Conservation (phyloP, 2,797 vertebrate genomes). For the Graptemys geographica region DNA sequence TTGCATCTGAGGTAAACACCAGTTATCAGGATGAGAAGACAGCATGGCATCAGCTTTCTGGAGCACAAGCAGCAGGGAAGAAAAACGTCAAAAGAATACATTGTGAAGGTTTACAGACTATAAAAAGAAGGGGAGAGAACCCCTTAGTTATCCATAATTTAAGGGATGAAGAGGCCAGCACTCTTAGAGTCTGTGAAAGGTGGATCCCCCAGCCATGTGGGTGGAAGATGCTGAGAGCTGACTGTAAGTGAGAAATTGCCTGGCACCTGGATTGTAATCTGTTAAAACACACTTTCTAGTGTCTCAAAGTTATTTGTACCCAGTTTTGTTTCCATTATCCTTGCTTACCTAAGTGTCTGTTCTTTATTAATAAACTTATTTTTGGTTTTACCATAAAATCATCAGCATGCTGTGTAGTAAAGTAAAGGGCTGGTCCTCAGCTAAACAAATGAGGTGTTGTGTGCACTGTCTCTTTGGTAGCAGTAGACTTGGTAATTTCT, state of each 20-base stretch:
- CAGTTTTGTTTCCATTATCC: not conserved
- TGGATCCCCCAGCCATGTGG: not conserved
- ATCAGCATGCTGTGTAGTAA: not conserved
- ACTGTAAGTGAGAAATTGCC: not conserved
- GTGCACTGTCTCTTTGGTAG: not conserved
- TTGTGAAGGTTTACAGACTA: not conserved
- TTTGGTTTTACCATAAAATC: not conserved
- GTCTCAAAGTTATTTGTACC: not conserved
- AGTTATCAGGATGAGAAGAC: not conserved
- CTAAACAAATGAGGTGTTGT: not conserved
- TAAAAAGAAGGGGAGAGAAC: not conserved
- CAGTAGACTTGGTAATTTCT: not conserved
- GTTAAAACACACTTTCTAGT: not conserved
- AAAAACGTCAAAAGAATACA: not conserved
- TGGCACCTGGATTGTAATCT: not conserved
- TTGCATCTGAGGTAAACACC: not conserved
- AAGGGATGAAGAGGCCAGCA: not conserved
- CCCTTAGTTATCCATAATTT: not conserved
- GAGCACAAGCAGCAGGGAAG: not conserved
- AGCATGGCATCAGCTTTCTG: not conserved
- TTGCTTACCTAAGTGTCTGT: not conserved
- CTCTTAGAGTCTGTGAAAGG: not conserved
- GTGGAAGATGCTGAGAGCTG: not conserved
- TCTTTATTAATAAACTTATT: not conserved
- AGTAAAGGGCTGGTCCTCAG: not conserved